phyloP scores from a whole-genome alignment of 2,113 vertebrate species.

The Poecile atricapillus region DNA sequence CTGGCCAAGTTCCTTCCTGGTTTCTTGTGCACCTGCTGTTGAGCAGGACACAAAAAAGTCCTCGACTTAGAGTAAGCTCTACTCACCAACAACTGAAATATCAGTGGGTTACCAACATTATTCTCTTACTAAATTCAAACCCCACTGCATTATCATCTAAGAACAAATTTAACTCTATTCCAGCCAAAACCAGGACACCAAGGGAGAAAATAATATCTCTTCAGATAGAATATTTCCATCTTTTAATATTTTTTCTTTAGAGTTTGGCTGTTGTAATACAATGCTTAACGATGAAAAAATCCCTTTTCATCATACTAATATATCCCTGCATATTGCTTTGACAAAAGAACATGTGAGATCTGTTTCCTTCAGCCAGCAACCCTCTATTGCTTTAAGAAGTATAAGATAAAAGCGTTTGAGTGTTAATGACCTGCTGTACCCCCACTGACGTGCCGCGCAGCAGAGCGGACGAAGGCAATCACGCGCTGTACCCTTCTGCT shows the following conservation, averaged over 20 bases:
- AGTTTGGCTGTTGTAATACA: neutral
- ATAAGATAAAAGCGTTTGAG: neutral
- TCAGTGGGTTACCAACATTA: neutral
- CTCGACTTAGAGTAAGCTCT: rapidly evolving
- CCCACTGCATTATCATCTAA: too few species aligned
- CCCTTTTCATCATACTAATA: neutral
- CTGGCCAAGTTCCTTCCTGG: neutral
- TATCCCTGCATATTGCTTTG: neutral
- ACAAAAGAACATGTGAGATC: rapidly evolving
- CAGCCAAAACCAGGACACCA: neutral
- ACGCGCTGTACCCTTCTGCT: neutral
- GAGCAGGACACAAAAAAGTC: neutral
- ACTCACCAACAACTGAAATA: too few species aligned
- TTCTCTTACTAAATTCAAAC: neutral
- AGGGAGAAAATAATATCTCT: neutral
- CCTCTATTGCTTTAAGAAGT: neutral
- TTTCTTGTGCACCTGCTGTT: neutral
- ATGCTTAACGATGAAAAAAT: neutral
- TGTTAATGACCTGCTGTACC: neutral
- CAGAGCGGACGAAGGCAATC: neutral
- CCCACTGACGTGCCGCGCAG: rapidly evolving
- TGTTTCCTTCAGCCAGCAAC: neutral
- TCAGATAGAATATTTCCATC: neutral
- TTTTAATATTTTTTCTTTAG: neutral
- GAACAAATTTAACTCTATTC: neutral